Conservation (phyloP, 1,140 invertebrate species). For the Sarcophaga peregrina region DNA sequence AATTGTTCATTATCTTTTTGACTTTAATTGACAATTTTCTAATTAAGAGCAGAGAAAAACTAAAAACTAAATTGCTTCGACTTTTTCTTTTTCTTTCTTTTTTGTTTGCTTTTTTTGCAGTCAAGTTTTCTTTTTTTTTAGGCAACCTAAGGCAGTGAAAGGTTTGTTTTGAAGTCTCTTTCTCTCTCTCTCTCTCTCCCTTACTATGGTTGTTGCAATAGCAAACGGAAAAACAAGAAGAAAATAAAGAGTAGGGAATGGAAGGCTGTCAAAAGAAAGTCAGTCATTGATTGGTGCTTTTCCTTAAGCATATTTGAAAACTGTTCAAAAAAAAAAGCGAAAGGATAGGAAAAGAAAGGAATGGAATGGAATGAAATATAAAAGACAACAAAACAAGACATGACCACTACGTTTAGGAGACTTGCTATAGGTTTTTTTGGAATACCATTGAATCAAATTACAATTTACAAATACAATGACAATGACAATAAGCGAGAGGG, state of each 20-base stretch:
- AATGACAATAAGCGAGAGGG: no score
- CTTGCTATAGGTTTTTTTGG: no score
- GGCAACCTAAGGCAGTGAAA: slow-evolving; percentile 6
- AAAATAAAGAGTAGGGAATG: no score
- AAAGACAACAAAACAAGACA: not conserved
- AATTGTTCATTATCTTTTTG: not conserved
- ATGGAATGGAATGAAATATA: no score
- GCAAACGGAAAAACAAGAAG: no score
- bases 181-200: no score
- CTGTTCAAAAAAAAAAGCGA: not conserved
- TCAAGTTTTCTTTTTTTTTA: not conserved
- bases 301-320: not conserved
- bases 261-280: not conserved
- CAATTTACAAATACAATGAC: not conserved
- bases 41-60: slow-evolving; percentile 10
- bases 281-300: not conserved
- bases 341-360: not conserved
- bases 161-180: not conserved
- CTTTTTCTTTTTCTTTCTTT: no score
- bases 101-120: no score
- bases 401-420: not conserved
- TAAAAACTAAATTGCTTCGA: not conserved
- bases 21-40: slow-evolving; percentile 25
- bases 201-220: no score
- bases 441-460: not conserved